Conservation (phyloP, 2,797 vertebrate species). For the Melopsittacus undulatus region DNA sequence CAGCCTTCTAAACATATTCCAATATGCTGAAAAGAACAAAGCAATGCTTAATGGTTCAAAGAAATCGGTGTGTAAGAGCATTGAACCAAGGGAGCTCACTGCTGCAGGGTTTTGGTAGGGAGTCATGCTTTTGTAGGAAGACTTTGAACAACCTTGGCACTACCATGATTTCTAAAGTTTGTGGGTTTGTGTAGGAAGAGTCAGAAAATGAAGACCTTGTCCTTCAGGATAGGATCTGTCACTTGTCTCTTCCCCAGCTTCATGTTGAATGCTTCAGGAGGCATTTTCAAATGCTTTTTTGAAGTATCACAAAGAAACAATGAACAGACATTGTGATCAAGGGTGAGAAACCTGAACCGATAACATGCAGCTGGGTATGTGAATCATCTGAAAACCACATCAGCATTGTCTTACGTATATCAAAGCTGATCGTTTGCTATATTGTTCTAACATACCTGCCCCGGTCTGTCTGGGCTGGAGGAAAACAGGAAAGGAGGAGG, state of each 20-base stretch:
- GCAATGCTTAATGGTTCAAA: neutral
- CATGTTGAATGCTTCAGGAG: neutral
- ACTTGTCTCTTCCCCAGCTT: neutral
- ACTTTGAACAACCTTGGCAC: neutral
- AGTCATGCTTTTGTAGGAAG: neutral
- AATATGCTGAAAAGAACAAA: neutral
- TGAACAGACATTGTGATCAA: neutral
- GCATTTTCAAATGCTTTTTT: constrained; percentile 24
- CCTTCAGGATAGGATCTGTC: neutral
- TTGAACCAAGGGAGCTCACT: neutral
- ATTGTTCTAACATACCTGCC: constrained; percentile 9
- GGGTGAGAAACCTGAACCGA: neutral
- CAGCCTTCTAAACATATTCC: neutral
- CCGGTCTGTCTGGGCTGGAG: neutral
- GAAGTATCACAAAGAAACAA: neutral
- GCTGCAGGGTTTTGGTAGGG: neutral
- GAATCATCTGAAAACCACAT: neutral
- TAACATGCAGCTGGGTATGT: neutral
- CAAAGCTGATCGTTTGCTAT: neutral
- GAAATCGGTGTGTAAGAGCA: neutral
- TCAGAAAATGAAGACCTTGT: constrained; percentile 22
- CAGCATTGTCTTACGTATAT: neutral
- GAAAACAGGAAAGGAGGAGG: constrained; percentile 23
- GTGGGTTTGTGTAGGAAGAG: neutral
- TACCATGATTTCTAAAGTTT: neutral